Evolutionary conservation across 1,140 invertebrate genomes (phyloP).

Genomic region (Charaxes varanes): DNA sequence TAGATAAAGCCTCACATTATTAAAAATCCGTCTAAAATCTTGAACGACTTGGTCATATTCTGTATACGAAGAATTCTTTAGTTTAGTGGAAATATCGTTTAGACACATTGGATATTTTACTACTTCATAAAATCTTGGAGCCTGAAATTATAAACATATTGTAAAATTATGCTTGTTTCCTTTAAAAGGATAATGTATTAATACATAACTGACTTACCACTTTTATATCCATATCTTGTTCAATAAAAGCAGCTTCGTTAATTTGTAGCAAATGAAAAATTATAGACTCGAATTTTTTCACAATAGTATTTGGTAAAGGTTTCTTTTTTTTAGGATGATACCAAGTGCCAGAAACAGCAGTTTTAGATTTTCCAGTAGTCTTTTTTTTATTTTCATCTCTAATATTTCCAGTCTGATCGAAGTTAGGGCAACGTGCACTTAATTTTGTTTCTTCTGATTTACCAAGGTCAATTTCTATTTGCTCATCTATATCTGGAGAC

Average conservation of each 20-base stretch:
- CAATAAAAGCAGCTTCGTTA: slow-evolving; percentile 53
- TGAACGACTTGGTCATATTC: slow-evolving; percentile 66
- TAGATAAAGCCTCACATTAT: slow-evolving; percentile 63
- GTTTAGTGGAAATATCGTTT: slow-evolving; percentile 60
- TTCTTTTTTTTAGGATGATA: slow-evolving; percentile 69
- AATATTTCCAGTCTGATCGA: slow-evolving; percentile 58
- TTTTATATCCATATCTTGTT: slow-evolving; percentile 68
- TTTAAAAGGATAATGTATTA: no score
- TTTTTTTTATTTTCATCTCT: slow-evolving; percentile 57
- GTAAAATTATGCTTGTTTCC: no score
- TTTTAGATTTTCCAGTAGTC: slow-evolving; percentile 39
- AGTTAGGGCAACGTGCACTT: slow-evolving; percentile 44
- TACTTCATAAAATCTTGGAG: slow-evolving; percentile 67
- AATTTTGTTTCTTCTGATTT: slow-evolving; percentile 36
- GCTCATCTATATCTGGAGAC: slow-evolving; percentile 28
- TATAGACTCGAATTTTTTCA: slow-evolving; percentile 63
- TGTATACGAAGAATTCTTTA: slow-evolving; percentile 59
- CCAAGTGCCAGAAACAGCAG: slow-evolving; percentile 52
- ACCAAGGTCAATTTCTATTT: slow-evolving; percentile 20
- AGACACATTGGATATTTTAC: slow-evolving; percentile 70
- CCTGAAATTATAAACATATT: slow-evolving; percentile 35
- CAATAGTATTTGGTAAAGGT: slow-evolving; percentile 38
- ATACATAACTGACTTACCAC: slow-evolving; percentile 36
- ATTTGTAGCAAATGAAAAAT: slow-evolving; percentile 48
- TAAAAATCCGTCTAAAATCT: slow-evolving; percentile 66